phyloP scores from a whole-genome alignment of 2,797 vertebrate genomes.

The Dallia pectoralis region DNA sequence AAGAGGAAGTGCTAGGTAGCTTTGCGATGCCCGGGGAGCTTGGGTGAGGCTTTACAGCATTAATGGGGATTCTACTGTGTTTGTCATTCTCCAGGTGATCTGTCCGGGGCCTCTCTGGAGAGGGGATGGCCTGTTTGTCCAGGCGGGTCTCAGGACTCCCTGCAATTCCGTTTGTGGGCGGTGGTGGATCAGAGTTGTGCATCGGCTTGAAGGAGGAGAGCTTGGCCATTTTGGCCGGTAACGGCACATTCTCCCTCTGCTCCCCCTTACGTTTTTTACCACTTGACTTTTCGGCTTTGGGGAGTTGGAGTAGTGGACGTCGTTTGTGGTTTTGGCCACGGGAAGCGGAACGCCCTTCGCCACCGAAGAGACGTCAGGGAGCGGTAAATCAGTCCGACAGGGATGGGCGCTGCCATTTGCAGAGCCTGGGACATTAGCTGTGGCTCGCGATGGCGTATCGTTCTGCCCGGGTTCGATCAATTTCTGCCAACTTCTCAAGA shows the following conservation, averaged over 20 bases:
- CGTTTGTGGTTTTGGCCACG: slow-evolving; percentile 87
- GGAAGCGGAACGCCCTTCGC: slow-evolving; percentile 80
- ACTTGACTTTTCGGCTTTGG: slow-evolving; percentile 84
- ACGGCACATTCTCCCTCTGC: slow-evolving; percentile 82
- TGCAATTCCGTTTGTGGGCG: slow-evolving; percentile 86
- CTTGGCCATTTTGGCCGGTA: slow-evolving; percentile 85
- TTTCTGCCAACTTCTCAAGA: slow-evolving; percentile 95
- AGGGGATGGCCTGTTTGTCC: slow-evolving; percentile 59
- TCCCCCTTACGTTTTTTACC: slow-evolving; percentile 87
- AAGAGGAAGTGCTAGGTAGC: slow-evolving; percentile 86
- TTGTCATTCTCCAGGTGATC: slow-evolving; percentile 91
- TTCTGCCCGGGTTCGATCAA: slow-evolving; percentile 88
- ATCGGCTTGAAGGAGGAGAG: slow-evolving; percentile 72
- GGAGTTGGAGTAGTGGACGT: slow-evolving; percentile 91
- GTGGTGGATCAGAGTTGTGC: slow-evolving; percentile 80
- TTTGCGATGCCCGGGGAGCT: slow-evolving; percentile 90
- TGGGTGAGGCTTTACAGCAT: slow-evolving; percentile 94
- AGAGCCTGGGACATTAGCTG: slow-evolving; percentile 75
- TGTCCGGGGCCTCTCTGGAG: slow-evolving; percentile 45
- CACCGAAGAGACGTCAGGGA: slow-evolving; percentile 65
- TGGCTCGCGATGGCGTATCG: slow-evolving; percentile 72
- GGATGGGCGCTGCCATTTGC: slow-evolving; percentile 91
- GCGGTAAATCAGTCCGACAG: slow-evolving; percentile 80
- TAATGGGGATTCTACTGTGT: slow-evolving; percentile 90
- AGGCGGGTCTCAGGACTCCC: slow-evolving; percentile 84